Conservation (phyloP, 2,113 vertebrate genomes). For the Pionites leucogaster region DNA sequence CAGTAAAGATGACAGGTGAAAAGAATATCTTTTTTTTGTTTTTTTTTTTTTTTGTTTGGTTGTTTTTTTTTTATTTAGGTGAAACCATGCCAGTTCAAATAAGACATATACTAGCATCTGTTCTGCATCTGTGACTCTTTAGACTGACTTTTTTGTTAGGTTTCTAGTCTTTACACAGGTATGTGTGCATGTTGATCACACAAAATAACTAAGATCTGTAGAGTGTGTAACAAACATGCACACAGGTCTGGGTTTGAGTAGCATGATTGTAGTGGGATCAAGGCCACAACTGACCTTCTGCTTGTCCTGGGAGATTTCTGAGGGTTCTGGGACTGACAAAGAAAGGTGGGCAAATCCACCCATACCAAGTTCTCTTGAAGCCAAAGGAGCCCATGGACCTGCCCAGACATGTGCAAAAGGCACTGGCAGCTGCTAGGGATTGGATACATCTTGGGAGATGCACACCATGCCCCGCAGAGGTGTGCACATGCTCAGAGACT, state of each 20-base stretch:
- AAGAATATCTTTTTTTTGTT: neutral
- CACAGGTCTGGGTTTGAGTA: neutral
- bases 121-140: neutral
- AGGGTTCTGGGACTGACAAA: neutral
- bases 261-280: neutral
- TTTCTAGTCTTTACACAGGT: neutral
- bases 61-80: neutral
- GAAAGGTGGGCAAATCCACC: rapidly evolving
- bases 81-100: neutral
- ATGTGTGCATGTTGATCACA: neutral
- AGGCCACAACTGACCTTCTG: neutral
- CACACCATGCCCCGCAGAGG: rapidly evolving
- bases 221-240: neutral
- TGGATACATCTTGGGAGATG: neutral
- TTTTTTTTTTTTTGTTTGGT: too few species aligned
- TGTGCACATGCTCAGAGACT: neutral
- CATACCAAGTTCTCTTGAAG: neutral
- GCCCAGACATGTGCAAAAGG: neutral
- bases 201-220: neutral
- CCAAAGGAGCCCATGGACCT: neutral
- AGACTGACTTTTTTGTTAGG: neutral
- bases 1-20: neutral
- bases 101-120: neutral
- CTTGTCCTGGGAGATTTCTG: neutral
- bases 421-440: too few species aligned